Conservation (phyloP, 2,888 invertebrate genomes). For the Hemicrepidius hirtus region DNA sequence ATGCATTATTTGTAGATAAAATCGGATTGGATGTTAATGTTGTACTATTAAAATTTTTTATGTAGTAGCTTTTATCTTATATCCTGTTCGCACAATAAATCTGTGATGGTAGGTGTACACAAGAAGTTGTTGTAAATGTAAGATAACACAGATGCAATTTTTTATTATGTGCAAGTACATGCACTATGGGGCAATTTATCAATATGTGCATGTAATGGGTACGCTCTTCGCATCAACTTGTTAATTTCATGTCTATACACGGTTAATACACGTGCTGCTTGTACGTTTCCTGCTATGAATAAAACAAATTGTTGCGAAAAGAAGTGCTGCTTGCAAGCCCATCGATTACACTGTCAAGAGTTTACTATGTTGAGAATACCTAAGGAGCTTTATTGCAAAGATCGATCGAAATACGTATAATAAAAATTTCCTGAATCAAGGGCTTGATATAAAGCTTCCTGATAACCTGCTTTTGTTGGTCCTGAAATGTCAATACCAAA, state of each 20-base stretch:
- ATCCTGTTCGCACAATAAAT: constrained; percentile 10
- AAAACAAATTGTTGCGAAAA: constrained; percentile 32
- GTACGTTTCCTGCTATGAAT: constrained; percentile 24
- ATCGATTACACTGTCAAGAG: constrained; percentile 25
- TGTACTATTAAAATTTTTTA: not conserved
- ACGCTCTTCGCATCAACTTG: constrained; percentile 16
- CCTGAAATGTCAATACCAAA: not conserved
- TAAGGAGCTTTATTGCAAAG: constrained; percentile 10
- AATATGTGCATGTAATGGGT: constrained; percentile 21
- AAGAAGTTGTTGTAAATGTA: not conserved
- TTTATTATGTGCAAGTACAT: constrained; percentile 15
- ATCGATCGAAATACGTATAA: constrained; percentile 3
- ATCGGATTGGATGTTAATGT: not conserved
- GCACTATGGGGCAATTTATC: constrained; percentile 13
- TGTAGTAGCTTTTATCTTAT: not conserved
- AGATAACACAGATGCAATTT: constrained; percentile 10
- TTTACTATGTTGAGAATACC: constrained; percentile 13
- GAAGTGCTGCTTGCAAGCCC: constrained; percentile 16
- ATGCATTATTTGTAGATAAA: not conserved
- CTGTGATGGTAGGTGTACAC: not conserved
- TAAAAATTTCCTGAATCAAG: not conserved
- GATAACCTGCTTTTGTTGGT: not conserved
- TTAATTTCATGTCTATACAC: constrained; percentile 28
- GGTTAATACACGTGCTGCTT: constrained; percentile 24
- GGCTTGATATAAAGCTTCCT: not conserved